Evolutionary conservation across 2,113 vertebrate genomes (phyloP), one percentile per base, ranked within the genome.

Genomic region (Archilochus colubris): DNA sequence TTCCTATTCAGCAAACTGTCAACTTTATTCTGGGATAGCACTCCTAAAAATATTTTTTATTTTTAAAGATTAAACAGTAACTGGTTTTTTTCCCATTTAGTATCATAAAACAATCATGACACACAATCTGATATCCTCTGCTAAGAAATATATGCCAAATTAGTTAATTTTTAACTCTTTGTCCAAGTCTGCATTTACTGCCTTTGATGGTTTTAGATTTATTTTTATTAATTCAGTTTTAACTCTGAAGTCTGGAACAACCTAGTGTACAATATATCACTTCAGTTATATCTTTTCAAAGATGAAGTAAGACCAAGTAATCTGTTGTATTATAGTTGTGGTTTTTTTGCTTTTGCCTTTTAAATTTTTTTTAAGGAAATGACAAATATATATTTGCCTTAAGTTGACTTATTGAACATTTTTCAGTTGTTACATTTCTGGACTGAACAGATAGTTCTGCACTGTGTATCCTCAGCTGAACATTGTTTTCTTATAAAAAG

Each of bases 11-110:
- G 90, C 85, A 93, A 94, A 90, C 48, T 76, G 38, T 88, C 82
- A 73, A 61, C 31, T 87, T 88, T 92, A 67, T 83, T 73, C 89
- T 93, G 89, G 61, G 93, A 72, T 87, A 88, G 76, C 40, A 81
- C 69, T 96, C 91, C 95, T 95, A 86, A 93, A 96, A 89, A 88
- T 67, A 80, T 67, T 83, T 93, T 85, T 90, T 86, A 62, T 77
- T 97, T 33, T 64, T 76, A 75, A 87, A 93, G 48, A 92, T 96
- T 96, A 95, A 96, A 93, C 51, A 95, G 81, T 86, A 96, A 91
- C 82, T 73, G 70, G 63, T 89, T 82, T 51, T 85, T 85, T 80
- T 97, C 89, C 94, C 64, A 78, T 77, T 82, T 87, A 75, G 70
- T 95, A 83, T 69, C 46, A 84, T 74, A 89, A 96, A 96, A 88